Base-by-base conservation (phyloP, 2,113 vertebrate genomes). In the Tretioscincus oriximinensis region DNA sequence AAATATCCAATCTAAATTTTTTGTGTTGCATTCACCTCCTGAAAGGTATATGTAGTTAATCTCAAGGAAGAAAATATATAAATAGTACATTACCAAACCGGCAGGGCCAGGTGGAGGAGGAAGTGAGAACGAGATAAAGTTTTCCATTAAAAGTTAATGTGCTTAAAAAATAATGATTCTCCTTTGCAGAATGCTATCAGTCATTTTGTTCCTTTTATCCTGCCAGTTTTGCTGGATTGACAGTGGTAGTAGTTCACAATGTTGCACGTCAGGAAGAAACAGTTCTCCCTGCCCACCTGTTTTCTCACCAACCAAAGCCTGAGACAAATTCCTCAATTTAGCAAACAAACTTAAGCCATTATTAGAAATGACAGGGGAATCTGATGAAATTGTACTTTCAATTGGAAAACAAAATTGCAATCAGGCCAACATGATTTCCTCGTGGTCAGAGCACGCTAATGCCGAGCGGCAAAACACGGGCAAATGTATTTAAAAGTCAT, bases 341-440 rank as follows among this genome's bases (percentile, higher is more conserved):
- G 95, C 92, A 89, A 93, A 96, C 91, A 96, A 97, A 96, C 96
- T 97, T 95, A 95, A 96, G 95, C 96, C 95, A 96, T 98, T 97
- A 98, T 99, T 97, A 98, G 97, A 98, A 98, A 98, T 97, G 98
- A 99, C 98, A 99, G 98, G 94, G 93, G 96, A 96, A 98, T 97
- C 96, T 97, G 97, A 99, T 97, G 97, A 98, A 98, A 99, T 98
- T 98, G 98, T 98, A 98, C 96, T 96, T 96, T 96, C 97, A 97
- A 99, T 98, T 99, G 97, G 96, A 97, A 99, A 99, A 98, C 97
- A 96, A 99, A 99, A 99, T 99, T 99, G 97, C 97, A 98, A 98
- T 98, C 98, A 98, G 95, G 90, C 96, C 95, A 93, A 99, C 98
- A 99, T 95, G 97, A 97, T 97, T 97, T 98, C 95, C 96, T 97